Base-by-base conservation (phyloP, 2,113 vertebrate genomes). In the Ariopsis seemanni region DNA sequence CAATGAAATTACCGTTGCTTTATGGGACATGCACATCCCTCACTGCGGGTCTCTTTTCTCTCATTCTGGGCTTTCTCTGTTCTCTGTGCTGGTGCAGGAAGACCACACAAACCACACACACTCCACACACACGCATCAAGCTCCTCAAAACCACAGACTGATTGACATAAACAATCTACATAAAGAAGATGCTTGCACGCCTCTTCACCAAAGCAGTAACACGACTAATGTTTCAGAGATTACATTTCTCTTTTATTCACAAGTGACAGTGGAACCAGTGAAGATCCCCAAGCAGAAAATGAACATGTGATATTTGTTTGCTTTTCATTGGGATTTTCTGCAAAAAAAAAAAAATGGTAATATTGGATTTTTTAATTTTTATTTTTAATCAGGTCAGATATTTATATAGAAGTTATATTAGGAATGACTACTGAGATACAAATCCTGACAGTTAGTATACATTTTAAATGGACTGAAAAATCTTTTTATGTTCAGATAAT, bases 141-240 rank as follows among this genome's bases (percentile, higher is more conserved):
- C 96, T 99, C 22, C 97, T 99, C 95, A 96, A 3, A 97, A 18
- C 96, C 97, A 95, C 97, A 97, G 93, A 97, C 97, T 96, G 98
- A 99, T 95, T 99, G 94, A 99, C 92, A 93, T 83, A 89, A 89
- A 92, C 80, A 74, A 75, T 22, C n/a, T 78, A 11, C 27, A 20
- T 4, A 34, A 48, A 85, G 58, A 69, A 74, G 42, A 63, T 11
- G 12, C 42, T 67, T 72, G 25, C 10, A 8, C 0, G 9, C 48
- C 14, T 85, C 25, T 83, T 67, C 55, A 82, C 17, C 27, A n/a
- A 84, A 77, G 48, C 52, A 57, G 27, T 50, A 84, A 62, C 50
- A 48, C 67, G 80, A 34, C 30, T 17, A 82, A 86, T 57, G 55
- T 42, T 55, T 60, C 5, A 63, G 10, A 6, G 15, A 7, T 82